Percentiles rank a stretch among this genome's conserved stretches.
Evolutionary conservation across 2,113 vertebrate species (phyloP).

Genomic region (Psammodynastes pulverulentus): DNA sequence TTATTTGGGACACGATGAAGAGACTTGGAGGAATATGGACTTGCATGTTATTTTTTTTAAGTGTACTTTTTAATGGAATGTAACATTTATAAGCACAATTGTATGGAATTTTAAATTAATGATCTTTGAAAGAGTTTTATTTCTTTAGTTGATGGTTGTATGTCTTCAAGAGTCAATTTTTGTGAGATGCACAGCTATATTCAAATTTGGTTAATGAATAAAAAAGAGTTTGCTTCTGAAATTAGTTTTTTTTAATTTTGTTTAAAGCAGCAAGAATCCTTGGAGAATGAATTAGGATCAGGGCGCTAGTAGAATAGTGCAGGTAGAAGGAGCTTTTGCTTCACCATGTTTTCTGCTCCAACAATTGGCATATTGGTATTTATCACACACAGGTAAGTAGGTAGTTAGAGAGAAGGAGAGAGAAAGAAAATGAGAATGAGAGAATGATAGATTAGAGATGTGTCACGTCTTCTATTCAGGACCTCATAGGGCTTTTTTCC

Average conservation of each 20-base stretch:
- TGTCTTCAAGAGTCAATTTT: not conserved
- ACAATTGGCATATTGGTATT: not conserved
- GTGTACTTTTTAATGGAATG: not conserved
- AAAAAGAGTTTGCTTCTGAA: not conserved
- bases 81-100: not conserved
- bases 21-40: accelerated
- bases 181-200: not conserved
- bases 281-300: not conserved
- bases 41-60: not conserved
- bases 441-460: not conserved
- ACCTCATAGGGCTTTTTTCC: not conserved
- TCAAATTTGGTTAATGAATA: not conserved
- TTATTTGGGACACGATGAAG: not conserved
- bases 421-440: not conserved
- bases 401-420: not conserved
- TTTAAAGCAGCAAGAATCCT: not conserved
- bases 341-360: not conserved
- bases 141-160: not conserved
- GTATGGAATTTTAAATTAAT: not conserved
- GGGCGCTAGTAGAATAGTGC: not conserved
- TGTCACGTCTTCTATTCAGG: not conserved
- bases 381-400: not conserved
- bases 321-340: not conserved
- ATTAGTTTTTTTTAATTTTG: not conserved
- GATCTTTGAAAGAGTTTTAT: not conserved